Evolutionary conservation across 2,113 vertebrate genomes (phyloP).

Genomic region (Grammomys dolichurus): DNA sequence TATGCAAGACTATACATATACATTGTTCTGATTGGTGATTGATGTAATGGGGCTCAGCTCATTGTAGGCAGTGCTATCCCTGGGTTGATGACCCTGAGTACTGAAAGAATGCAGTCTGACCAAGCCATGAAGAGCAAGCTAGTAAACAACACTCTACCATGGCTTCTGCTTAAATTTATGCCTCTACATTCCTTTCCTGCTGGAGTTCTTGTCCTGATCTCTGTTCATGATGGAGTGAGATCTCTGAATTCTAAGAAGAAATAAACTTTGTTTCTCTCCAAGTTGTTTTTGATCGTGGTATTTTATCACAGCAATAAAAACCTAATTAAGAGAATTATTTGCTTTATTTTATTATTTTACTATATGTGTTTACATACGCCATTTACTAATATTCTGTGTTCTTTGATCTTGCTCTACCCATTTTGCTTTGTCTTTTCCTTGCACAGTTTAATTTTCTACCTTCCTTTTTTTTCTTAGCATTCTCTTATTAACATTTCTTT

Average conservation of each 20-base stretch:
- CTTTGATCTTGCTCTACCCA: neutral
- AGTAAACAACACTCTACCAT: neutral
- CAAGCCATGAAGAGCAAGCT: neutral
- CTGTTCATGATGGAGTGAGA: neutral
- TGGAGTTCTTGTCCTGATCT: neutral
- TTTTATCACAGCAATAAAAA: neutral
- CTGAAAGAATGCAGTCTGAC: neutral
- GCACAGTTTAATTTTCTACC: neutral
- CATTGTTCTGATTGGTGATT: neutral
- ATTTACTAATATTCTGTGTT: neutral
- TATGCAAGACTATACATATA: neutral
- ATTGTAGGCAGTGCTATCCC: neutral
- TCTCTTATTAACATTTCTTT: neutral
- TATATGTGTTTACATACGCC: neutral
- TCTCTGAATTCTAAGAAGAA: neutral
- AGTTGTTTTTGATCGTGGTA: neutral
- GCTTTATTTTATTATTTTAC: neutral
- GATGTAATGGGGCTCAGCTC: neutral
- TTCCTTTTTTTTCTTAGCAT: neutral
- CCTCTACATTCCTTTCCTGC: neutral
- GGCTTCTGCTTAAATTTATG: neutral
- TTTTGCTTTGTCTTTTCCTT: neutral
- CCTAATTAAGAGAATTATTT: neutral
- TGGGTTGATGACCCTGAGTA: neutral
- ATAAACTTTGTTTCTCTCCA: neutral